Percentiles rank a stretch among this genome's conserved stretches.
Conservation (phyloP, 1,140 invertebrate species). For the Scaptomyza montana region DNA sequence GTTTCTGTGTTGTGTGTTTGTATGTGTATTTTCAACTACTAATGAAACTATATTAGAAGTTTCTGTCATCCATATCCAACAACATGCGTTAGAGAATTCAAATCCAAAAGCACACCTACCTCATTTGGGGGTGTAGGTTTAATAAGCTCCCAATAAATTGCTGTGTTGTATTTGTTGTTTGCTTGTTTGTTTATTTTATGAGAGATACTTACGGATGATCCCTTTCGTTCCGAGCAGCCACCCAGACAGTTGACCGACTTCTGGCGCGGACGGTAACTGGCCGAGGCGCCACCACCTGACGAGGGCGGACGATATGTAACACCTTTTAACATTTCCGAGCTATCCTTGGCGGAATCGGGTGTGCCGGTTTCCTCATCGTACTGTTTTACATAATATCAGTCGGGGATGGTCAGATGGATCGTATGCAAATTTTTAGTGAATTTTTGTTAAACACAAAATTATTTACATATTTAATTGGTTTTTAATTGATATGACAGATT, state of each 20-base stretch:
- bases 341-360: conserved; percentile 85
- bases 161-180: neutral
- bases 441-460: conserved; percentile 79
- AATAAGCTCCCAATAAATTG: neutral
- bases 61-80: conserved; percentile 30
- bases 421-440: conserved; percentile 78
- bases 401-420: conserved; percentile 44
- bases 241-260: conserved; percentile 85
- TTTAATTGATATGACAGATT: conserved; percentile 76
- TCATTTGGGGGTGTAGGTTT: neutral
- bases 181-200: neutral
- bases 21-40: conserved; percentile 24
- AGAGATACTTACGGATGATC: conserved; percentile 86
- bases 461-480: conserved; percentile 82
- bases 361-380: conserved; percentile 84
- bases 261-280: conserved; percentile 63
- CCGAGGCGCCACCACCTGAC: conserved; percentile 64
- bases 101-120: conserved; percentile 26
- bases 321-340: conserved; percentile 79
- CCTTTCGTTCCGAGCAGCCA: conserved; percentile 86
- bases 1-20: conserved; percentile 12
- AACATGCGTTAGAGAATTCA: conserved; percentile 44
- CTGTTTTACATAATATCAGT: conserved; percentile 55
- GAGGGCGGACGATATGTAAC: conserved; percentile 84
- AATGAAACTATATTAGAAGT: conserved; percentile 38